Base-by-base conservation (phyloP, 2,797 vertebrate species). In the Anguilla obscura region DNA sequence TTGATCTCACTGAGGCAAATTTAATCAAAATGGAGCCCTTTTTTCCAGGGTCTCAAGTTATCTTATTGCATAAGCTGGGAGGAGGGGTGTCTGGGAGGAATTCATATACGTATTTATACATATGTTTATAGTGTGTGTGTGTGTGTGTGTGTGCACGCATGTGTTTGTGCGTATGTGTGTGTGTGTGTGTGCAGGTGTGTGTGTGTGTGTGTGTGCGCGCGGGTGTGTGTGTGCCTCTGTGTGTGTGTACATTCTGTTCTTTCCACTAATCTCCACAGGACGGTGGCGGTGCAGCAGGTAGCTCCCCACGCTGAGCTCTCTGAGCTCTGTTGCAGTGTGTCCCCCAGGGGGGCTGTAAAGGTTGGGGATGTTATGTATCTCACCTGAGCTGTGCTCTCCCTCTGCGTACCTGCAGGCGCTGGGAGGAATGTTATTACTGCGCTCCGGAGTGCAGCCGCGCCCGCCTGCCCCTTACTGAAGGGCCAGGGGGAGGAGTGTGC, bases 1-100 rank as follows among this genome's bases (percentile, higher is more conserved):
- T 93, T 91, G 95, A 96, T 94, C 92, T 24, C 0, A 52, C 90
- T 93, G 92, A 92, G 87, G 85, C 90, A 95, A 93, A 95, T 95
- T 93, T 94, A 92, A 95, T 66, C 63, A 66, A 66, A 66, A 66
- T 27, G 63, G 63, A 2, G 63, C n/a, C 63, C n/a, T 66, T 66
- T 66, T 66, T 66, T 27, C 54, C 54, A n/a, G 63, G 63, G 63
- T 66, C 63, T 6, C 63, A 66, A 66, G 63, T 27, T 27, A 66
- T 66, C 12, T 66, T 66, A n/a, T 66, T 27, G 24, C 63, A 9
- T 24, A n/a, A n/a, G 6, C 63, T 66, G 63, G 63, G 63, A 66
- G n/a, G 63, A 27, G 1, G 63, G n/a, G 63, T 66, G 7, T 66
- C n/a, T 4, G 63, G 63, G 63, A 66, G 63, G 63, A 24, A 66